Evolutionary conservation across 37 sponge, comb jelly and placozoan species (phyloP), one percentile per base, ranked within the genome.

Genomic region (Bolinopsis microptera): DNA sequence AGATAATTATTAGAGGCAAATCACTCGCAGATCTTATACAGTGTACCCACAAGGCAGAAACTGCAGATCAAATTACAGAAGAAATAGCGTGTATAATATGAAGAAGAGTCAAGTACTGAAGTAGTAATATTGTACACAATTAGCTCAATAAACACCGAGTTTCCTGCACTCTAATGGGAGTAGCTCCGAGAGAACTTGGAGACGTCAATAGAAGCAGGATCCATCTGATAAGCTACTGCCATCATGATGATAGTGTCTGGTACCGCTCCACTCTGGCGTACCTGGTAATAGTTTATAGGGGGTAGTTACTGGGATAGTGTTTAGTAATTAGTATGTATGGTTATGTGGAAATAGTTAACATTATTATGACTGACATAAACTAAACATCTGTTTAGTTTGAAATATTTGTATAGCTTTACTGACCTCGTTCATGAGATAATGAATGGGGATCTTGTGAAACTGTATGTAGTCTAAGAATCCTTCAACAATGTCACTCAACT

Each of bases 211-310:
- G 97, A 95, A 0, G 82, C 93, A 8, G 98, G 98, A 69, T 98
- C 98, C 26, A 97, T 96, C 68, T 98, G 98, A 69, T 93, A 96
- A 35, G 98, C 98, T 35, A 98, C 95, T 0, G 98, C 98, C 48
- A 93, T 96, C 38, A 98, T 93, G 18, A 98, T 96, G 28, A 94
- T 37, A 0, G 93, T 41, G 69, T 98, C 96, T 18, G 95, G 95
- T 0, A 98, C 97, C 0, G 95, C 94, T 0, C 93, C 94, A 3
- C 95, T 74, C 16, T 95, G 95, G 76, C 90, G 16, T 5, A 86
- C 90, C 90, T 86, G 36, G 61, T n/a, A n/a, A n/a, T n/a, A n/a
- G n/a, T 13, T 22, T 22, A 22, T 67, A 67, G 68, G 13, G 13
- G 68, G 13, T 67, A 21, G 21, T 13, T 67, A 67, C 13, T 13